Base-by-base conservation (phyloP, 1,140 invertebrate species). In the Bombus pyrosoma region DNA sequence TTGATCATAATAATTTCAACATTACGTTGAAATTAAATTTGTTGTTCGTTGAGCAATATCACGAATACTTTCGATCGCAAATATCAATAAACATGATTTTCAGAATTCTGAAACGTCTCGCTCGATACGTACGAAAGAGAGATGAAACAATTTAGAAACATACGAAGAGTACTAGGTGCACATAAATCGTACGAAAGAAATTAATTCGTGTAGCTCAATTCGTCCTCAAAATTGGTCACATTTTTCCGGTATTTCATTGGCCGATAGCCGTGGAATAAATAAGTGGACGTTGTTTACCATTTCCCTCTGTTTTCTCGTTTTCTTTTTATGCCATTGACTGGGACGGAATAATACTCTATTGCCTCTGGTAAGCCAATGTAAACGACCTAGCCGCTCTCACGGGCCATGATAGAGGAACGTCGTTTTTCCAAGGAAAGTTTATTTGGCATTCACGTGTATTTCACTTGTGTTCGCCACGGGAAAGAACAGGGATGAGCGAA, bases 381-480 rank as follows among this genome's bases (percentile, higher is more conserved):
- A 81, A 81, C 66, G 68, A 57, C 28, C 66, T 4, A 39, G 15
- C 59, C 28, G 43, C 13, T 80, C n/a, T 71, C 78, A 57, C 66
- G 43, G 15, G 47, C 79, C 66, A 81, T 71, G 79, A 81, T 81
- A 72, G 79, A 81, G 34, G 43, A 15, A 71, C 43, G 79, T 81
- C 43, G 79, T 81, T 81, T 81, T 81, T 71, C 37, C 66, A 25
- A 32, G 34, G 68, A 59, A 81, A 72, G 79, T 81, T 81, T 81
- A 81, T 81, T 81, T 81, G 68, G 47, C 13, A 72, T 47, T 72
- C 43, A 22, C 79, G 41, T 81, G 66, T 81, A 71, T 71, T 81
- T 80, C 64, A 68, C 43, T n/a, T 41, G 41, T 25, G 34, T 80
- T 57, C 78, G n/a, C 43, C 66, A 47, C 32, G 25, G 32, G 66